Evolutionary conservation across 2,797 vertebrate genomes (phyloP), one percentile per base, ranked within the genome.

Genomic region (Odontamblyopus rebecca): DNA sequence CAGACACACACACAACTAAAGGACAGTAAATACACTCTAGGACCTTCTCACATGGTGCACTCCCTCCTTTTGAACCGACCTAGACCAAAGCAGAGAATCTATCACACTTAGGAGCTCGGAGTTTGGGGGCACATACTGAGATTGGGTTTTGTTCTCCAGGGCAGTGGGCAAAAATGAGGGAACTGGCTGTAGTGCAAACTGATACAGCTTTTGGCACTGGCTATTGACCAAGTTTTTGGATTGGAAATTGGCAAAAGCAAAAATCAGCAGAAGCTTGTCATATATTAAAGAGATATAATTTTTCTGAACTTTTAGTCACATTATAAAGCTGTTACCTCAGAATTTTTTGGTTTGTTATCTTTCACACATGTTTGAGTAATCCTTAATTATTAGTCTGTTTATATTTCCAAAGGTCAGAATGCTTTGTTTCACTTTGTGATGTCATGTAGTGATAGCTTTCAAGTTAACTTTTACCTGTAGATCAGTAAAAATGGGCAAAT

Each of bases 101-200:
- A 83, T 93, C 92, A 91, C 85, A 90, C 90, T 92, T 88, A 83
- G 76, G 66, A 11, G 65, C 80, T 76, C 68, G 64, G 73, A 69
- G 81, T 81, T 71, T 26, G 75, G 71, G 66, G 75, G 81, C 68
- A 78, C n/a, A 59, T 54, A 54, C 19, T 8, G 23, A 41, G 38
- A 57, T 59, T 68, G 65, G 19, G 48, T 67, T 53, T 38, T 67
- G 65, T 67, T 54, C 29, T 67, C 65, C 65, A 32, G 65, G 27
- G 65, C 65, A 19, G 50, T 12, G 48, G 50, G 18, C 65, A 53
- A 54, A 67, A 67, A 53, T 53, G 48, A 54, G 9, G 19, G 26
- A 32, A 51, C 26, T 51, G 15, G 9, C 23, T 16, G 62, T 65
- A 66, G 63, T 66, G 44, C 41, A 44, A 2, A 30, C 26, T 51